Base-by-base conservation (phyloP, 2,888 invertebrate genomes). In the Eilema sororculum region DNA sequence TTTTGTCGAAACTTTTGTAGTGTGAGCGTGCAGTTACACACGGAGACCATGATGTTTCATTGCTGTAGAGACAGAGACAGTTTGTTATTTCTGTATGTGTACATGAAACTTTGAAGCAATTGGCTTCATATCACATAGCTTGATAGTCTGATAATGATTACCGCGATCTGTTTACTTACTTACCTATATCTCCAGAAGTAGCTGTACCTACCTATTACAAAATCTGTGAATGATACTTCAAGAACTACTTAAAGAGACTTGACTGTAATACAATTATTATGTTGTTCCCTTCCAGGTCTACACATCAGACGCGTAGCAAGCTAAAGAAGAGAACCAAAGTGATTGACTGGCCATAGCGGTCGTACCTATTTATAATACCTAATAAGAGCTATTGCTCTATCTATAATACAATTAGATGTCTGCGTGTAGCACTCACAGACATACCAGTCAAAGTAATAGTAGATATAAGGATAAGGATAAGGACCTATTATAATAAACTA, bases 261-360 rank as follows among this genome's bases (percentile, higher is more conserved):
- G 6, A 20, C 20, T 28, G 22, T 52, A 56, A 13, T 30, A 25
- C 8, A 58, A 58, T 13, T 13, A 33, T 25, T 33, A 24, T 24
- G 10, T 70, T 25, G 46, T 61, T 61, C 16, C 67, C 10, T 79
- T 79, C 1, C 77, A 82, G 82, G 28, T 79, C n/a, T 63, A 72
- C 37, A 73, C 71, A 6, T 75, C 76, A 16, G 74, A 70, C 13
- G 73, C 76, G 22, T 74, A 69, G 68, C 60, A 46, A 63, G 56
- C 64, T 65, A 30, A 10, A 28, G 28, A 66, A 61, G 67, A 71
- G 78, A 81, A 87, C 86, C 86, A 87, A 88, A 87, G 86, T 82
- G 78, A 77, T 78, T 76, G 69, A 69, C 72, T 74, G 74, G 60
- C 67, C 61, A 57, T 75, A 68, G 64, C 70, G 62, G 70, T 70